phyloP scores from a whole-genome alignment of 2,113 vertebrate genomes.

The Paracanthobrama guichenoti region DNA sequence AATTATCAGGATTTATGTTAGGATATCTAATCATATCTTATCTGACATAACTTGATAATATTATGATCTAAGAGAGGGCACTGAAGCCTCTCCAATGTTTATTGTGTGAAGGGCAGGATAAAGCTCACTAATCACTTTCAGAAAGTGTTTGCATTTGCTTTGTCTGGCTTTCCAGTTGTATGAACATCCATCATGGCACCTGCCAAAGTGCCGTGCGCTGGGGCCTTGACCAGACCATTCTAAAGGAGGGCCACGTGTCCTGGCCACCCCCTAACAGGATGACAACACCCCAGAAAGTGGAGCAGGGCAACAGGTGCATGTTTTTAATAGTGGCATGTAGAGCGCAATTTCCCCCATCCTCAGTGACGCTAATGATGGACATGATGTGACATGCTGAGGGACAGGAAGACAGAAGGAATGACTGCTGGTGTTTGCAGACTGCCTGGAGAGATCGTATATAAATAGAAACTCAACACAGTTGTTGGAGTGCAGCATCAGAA shows the following conservation, averaged over 20 bases:
- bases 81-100: not conserved
- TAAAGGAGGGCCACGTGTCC: constrained; percentile 68
- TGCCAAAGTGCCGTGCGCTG: constrained; percentile 63
- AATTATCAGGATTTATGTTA: not conserved
- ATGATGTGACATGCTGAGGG: constrained; percentile 21
- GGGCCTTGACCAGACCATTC: constrained; percentile 52
- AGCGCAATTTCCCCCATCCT: constrained; percentile 55
- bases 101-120: not conserved
- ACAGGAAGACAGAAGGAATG: constrained; percentile 20
- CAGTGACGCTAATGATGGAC: constrained; percentile 21
- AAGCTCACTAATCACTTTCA: constrained; percentile 6
- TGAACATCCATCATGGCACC: constrained; percentile 72
- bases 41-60: not conserved
- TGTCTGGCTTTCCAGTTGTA: constrained; percentile 70
- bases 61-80: not conserved
- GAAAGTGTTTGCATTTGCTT: constrained; percentile 24
- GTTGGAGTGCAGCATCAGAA: not conserved
- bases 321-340: constrained; percentile 55
- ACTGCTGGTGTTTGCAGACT: constrained; percentile 4
- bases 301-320: constrained; percentile 70
- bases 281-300: constrained; percentile 65
- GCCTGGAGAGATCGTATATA: not conserved
- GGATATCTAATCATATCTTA: not conserved
- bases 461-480: constrained; percentile 21
- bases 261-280: constrained; percentile 68